These are phyloP conservation scores for Drosophila nr. medialis DNA, from an alignment of 2,888 invertebrate genomes.

Conservation along the genomic window DNA sequence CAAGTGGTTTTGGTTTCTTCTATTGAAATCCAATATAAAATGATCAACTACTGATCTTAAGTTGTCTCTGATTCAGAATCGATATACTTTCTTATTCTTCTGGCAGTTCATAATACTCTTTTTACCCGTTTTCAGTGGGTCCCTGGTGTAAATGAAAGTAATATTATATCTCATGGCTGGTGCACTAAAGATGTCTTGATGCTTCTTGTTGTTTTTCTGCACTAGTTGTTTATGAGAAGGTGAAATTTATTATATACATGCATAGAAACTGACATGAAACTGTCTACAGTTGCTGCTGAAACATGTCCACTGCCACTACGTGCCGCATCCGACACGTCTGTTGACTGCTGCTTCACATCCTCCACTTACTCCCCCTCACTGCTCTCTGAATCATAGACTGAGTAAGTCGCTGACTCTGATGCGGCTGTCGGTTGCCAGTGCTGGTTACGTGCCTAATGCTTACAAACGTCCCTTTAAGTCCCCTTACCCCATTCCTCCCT, in stretches of 20 bases:
- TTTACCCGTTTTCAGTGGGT: background rate
- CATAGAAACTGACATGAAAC: slow-evolving; percentile 18
- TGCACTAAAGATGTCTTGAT: slow-evolving; percentile 62
- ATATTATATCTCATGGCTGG: slow-evolving; percentile 23
- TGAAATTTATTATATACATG: slow-evolving; percentile 63
- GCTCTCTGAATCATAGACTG: slow-evolving; percentile 7
- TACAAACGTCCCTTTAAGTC: slow-evolving; percentile 60
- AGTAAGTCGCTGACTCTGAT: slow-evolving; percentile 15
- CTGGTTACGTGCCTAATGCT: slow-evolving; percentile 66
- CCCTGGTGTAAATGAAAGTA: background rate
- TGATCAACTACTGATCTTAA: background rate
- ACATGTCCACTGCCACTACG: slow-evolving; percentile 61
- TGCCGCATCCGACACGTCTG: slow-evolving; percentile 58
- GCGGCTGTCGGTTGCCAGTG: slow-evolving; percentile 27
- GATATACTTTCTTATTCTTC: background rate
- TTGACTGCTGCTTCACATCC: slow-evolving; percentile 6
- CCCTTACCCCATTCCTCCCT: slow-evolving; percentile 1
- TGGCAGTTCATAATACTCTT: background rate
- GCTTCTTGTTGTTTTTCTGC: slow-evolving; percentile 27
- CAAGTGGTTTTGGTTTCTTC: background rate
- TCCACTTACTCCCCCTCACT: background rate
- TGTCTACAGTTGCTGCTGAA: slow-evolving; percentile 49
- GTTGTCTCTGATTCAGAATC: background rate
- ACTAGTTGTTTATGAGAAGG: slow-evolving; percentile 62
- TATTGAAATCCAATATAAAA: background rate